Percentiles rank a stretch among this genome's conserved stretches.
Evolutionary conservation across 2,888 invertebrate genomes (phyloP).

Genomic region (Trissolcus japonicus): DNA sequence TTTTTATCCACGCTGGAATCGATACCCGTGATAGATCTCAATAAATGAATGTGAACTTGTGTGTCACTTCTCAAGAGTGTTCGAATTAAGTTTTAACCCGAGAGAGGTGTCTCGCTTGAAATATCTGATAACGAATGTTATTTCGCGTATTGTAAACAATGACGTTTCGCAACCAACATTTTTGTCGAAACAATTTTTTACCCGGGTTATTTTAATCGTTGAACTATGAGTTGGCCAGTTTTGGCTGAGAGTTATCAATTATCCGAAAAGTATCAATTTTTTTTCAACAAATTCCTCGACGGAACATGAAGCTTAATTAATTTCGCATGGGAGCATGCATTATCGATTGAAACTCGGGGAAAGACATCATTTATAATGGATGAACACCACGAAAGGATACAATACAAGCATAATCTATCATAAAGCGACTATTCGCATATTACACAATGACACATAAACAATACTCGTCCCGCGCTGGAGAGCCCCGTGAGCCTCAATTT

Average conservation of each 20-base stretch:
- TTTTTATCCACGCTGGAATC: slow-evolving; percentile 27
- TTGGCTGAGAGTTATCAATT: too few relatives aligned
- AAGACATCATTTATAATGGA: slow-evolving; percentile 10
- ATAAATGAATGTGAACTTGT: slow-evolving; percentile 35
- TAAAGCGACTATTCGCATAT: slow-evolving; percentile 20
- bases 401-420: slow-evolving; percentile 18
- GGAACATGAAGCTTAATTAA: not conserved
- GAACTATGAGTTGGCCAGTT: too few relatives aligned
- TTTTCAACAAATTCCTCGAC: too few relatives aligned
- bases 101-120: slow-evolving; percentile 17
- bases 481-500: slow-evolving; percentile 37
- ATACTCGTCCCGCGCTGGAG: slow-evolving; percentile 11
- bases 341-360: not conserved
- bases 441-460: slow-evolving; percentile 38
- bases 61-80: slow-evolving; percentile 14
- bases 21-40: slow-evolving; percentile 36
- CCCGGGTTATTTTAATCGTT: not conserved
- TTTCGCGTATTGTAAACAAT: not conserved
- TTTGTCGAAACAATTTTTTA: not conserved
- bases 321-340: not conserved
- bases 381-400: slow-evolving; percentile 11
- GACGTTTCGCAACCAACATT: slow-evolving; percentile 11
- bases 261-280: too few relatives aligned
- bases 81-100: slow-evolving; percentile 7
- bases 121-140: slow-evolving; percentile 23